phyloP scores from a whole-genome alignment of 1,140 invertebrate genomes.

The Scaptomyza pallida region DNA sequence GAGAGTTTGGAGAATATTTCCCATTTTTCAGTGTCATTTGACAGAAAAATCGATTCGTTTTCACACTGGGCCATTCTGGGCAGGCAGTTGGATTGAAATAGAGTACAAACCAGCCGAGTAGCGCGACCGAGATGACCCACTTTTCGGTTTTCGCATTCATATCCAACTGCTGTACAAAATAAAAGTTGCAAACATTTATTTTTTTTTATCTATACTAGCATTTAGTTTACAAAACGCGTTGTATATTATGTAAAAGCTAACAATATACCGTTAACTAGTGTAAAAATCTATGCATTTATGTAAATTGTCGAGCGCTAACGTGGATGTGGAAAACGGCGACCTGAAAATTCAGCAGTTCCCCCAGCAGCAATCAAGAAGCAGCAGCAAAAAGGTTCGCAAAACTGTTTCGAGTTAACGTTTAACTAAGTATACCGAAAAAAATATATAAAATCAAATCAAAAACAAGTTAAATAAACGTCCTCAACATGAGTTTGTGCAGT shows the following conservation, averaged over 20 bases:
- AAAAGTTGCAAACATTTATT: constrained; percentile 50
- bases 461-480: not conserved
- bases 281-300: constrained; percentile 81
- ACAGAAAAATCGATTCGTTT: constrained; percentile 76
- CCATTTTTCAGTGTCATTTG: constrained; percentile 76
- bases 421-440: constrained; percentile 1
- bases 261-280: constrained; percentile 62
- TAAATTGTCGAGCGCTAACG: constrained; percentile 71
- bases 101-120: constrained; percentile 78
- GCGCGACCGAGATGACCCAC: constrained; percentile 83
- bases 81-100: constrained; percentile 73
- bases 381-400: constrained; percentile 71
- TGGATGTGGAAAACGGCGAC: constrained; percentile 72
- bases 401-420: constrained; percentile 7
- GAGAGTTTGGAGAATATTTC: constrained; percentile 68
- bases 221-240: constrained; percentile 48
- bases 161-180: constrained; percentile 67
- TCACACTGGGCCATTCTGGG: constrained; percentile 70
- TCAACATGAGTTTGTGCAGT: not conserved
- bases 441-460: not conserved
- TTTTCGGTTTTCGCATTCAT: constrained; percentile 83
- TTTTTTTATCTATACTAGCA: constrained; percentile 70
- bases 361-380: constrained; percentile 51
- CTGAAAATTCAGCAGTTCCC: constrained; percentile 68
- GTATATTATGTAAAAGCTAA: constrained; percentile 71